Base-by-base conservation (phyloP, 1,140 invertebrate genomes). In the Drosophila pectinifera region DNA sequence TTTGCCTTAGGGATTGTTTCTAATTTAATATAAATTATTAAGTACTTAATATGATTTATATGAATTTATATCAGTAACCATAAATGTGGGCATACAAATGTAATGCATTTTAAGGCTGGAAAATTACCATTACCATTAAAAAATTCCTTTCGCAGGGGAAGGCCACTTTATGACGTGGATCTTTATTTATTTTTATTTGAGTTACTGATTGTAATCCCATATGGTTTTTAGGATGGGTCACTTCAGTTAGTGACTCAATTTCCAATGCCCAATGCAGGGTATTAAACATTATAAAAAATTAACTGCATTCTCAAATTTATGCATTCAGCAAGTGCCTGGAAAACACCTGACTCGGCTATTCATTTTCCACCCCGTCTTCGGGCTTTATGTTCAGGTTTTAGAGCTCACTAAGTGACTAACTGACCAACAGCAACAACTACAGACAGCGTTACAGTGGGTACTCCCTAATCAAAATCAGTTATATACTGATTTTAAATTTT, bases 301-400 rank as follows among this genome's bases (percentile, higher is more conserved):
- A 41, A 20, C 31, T 46, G 14, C 39, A 38, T 24, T 69, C 31
- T 70, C 2, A 10, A 69, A 39, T 38, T 56, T 24, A 46, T 69
- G 49, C 49, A 70, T 24, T 70, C 34, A 24, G 49, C 65, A 70
- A 70, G 63, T 53, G 64, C 38, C 18, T 16, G 48, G 16, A 28
- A 83, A 83, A 61, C 80, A 83, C 80, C 83, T 85, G 82, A 76
- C 81, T 58, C 20, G 41, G 77, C 31, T 41, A 20, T 36, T 57
- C 58, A 45, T 48, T 77, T 70, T 70, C 64, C 67, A 70, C 64
- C 67, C 74, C 34, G 58, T 41, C 43, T 57, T 56, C 45, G 26
- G 48, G 48, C 39, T 45, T 81, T 34, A 43, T 62, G 58, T 56
- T 81, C 51, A 43, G 55, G 54, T 64, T 56, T 57, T 64, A 46